Conservation (phyloP, 2,113 vertebrate genomes). For the Elaphurus davidianus region DNA sequence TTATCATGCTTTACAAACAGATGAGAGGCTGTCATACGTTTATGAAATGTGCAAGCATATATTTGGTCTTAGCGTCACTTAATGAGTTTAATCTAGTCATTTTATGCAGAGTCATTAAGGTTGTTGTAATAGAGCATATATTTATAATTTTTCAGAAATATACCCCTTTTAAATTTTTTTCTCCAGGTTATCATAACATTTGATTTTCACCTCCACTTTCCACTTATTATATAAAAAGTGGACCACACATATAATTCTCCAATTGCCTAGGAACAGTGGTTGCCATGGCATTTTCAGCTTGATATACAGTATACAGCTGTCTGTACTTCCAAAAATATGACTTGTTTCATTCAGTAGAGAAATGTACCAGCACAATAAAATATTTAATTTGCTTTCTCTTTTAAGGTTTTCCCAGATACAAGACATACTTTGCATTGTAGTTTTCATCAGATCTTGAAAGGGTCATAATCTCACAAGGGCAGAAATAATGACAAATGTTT, state of each 20-base stretch:
- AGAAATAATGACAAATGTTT: neutral
- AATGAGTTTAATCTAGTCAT: neutral
- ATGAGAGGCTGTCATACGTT: neutral
- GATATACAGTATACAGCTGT: conserved; percentile 53
- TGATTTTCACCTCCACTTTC: neutral
- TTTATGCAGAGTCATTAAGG: conserved; percentile 2
- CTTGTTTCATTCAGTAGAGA: conserved; percentile 60
- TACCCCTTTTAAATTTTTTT: neutral
- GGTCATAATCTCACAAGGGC: neutral
- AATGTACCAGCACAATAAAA: neutral
- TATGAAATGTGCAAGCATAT: neutral
- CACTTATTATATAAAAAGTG: conserved; percentile 38
- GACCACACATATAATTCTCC: conserved; percentile 50
- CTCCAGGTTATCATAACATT: neutral
- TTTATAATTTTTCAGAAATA: conserved; percentile 26
- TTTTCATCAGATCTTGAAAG: conserved; percentile 15
- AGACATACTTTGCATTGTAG: neutral
- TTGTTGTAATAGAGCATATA: neutral
- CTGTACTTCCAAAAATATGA: conserved; percentile 65
- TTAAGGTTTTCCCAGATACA: neutral
- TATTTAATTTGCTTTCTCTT: neutral
- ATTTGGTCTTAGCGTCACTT: neutral
- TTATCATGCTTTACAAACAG: neutral
- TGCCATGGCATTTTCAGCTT: conserved; percentile 60
- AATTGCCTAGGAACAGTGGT: conserved; percentile 69